Percentiles rank a stretch among this genome's conserved stretches.
phyloP scores from a whole-genome alignment of 2,888 invertebrate genomes.

The Biston betularia region DNA sequence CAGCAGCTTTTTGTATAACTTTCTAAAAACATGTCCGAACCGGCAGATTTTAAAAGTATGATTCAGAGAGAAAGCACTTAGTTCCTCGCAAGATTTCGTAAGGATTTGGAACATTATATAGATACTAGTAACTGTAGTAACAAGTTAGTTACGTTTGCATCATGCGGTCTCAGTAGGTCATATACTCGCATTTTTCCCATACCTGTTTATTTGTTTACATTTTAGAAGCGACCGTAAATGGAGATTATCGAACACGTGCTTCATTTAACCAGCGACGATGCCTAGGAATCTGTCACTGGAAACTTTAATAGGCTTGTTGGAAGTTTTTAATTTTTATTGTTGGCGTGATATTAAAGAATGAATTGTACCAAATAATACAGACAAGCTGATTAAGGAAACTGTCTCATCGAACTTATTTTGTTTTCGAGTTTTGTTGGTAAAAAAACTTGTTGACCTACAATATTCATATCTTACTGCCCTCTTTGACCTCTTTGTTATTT shows the following conservation, averaged over 20 bases:
- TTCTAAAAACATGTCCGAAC: slow-evolving; percentile 16
- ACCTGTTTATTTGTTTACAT: slow-evolving; percentile 17
- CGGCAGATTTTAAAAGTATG: neutral
- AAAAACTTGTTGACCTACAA: too few relatives aligned
- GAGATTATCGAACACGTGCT: slow-evolving; percentile 25
- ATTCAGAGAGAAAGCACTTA: slow-evolving; percentile 13
- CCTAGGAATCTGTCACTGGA: slow-evolving; percentile 36
- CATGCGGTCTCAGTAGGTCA: neutral
- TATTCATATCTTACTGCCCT: too few relatives aligned
- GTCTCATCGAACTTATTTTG: too few relatives aligned
- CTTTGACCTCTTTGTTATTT: too few relatives aligned
- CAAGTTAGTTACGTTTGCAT: too few relatives aligned
- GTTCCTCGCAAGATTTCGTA: neutral
- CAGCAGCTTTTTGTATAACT: neutral
- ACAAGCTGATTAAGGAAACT: neutral
- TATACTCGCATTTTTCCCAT: neutral
- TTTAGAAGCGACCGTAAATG: slow-evolving; percentile 17
- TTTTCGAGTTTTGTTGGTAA: too few relatives aligned
- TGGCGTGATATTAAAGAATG: neutral
- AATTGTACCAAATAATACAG: neutral
- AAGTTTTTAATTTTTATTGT: neutral
- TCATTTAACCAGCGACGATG: slow-evolving; percentile 21
- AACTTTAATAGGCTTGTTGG: neutral
- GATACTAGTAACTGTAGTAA: too few relatives aligned
- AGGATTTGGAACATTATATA: too few relatives aligned